A percentile compares a stretch with the other conserved stretches of the same genome.
These are phyloP conservation scores for Hydropsyche tenuis DNA, from an alignment of 1,140 invertebrate species.

Conservation along the genomic window DNA sequence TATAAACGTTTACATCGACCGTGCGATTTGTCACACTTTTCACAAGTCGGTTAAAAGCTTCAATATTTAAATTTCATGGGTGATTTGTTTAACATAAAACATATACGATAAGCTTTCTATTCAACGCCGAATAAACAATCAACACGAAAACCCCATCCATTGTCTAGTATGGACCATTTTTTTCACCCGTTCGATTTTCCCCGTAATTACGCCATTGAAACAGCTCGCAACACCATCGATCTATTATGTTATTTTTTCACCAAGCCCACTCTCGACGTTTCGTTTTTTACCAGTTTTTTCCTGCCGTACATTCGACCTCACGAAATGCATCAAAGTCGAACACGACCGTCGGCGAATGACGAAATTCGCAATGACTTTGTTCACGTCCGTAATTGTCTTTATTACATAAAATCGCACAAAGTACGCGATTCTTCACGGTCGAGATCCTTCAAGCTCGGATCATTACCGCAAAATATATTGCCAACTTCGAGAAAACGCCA, in stretches of 20 bases:
- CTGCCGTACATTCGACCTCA: too few relatives aligned
- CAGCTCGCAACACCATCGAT: too few relatives aligned
- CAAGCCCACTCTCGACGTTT: too few relatives aligned
- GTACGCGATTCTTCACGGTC: neutral
- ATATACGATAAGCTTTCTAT: neutral
- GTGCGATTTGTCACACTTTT: slow-evolving; percentile 20
- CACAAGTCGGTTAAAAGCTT: neutral
- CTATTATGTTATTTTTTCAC: too few relatives aligned
- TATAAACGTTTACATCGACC: neutral
- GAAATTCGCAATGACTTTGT: too few relatives aligned
- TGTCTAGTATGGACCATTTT: too few relatives aligned
- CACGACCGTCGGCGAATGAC: too few relatives aligned
- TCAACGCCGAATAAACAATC: neutral
- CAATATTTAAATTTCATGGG: slow-evolving; percentile 15
- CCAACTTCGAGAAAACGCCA: neutral
- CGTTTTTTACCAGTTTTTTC: too few relatives aligned
- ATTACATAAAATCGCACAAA: neutral
- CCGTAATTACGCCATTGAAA: too few relatives aligned
- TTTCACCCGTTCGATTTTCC: too few relatives aligned
- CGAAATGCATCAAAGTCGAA: too few relatives aligned
- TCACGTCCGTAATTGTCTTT: neutral
- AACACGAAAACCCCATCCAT: too few relatives aligned
- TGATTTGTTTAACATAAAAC: slow-evolving; percentile 11
- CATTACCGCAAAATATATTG: neutral
- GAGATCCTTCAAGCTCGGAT: slow-evolving; percentile 10